phyloP scores from a whole-genome alignment of 1,140 invertebrate genomes.

The Dinothrombium tinctorium region DNA sequence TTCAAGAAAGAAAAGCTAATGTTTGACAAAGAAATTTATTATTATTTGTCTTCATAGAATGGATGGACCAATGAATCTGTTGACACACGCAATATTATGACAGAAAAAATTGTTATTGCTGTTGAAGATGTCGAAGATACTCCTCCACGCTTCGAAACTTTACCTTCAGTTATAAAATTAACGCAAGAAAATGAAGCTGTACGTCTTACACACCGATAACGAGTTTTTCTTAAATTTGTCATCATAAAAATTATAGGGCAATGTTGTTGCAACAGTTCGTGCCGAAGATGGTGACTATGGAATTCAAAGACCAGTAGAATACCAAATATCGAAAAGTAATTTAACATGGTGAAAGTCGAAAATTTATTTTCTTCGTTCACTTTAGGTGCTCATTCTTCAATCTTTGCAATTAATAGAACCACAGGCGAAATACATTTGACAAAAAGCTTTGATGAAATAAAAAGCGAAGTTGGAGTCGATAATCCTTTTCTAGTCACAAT shows the following conservation, averaged over 20 bases:
- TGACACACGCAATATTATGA: constrained; percentile 60
- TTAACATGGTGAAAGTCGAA: not conserved
- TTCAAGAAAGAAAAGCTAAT: too few relatives aligned
- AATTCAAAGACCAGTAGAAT: constrained; percentile 49
- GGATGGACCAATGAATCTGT: constrained; percentile 49
- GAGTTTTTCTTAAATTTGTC: not conserved
- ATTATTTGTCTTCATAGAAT: constrained; percentile 47
- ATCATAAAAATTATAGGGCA: constrained; percentile 26
- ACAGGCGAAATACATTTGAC: constrained; percentile 1
- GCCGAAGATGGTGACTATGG: constrained; percentile 74
- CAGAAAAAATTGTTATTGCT: constrained; percentile 46
- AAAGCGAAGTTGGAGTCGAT: constrained; percentile 42
- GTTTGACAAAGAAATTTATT: too few relatives aligned
- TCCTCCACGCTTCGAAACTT: constrained; percentile 49
- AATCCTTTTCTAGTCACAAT: constrained; percentile 54
- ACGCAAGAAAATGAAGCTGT: constrained; percentile 28
- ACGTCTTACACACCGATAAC: constrained; percentile 6
- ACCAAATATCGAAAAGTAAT: constrained; percentile 29
- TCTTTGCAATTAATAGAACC: constrained; percentile 2
- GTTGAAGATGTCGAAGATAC: constrained; percentile 64
- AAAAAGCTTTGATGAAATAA: constrained; percentile 32
- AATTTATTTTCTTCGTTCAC: not conserved
- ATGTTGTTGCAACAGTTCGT: constrained; percentile 37
- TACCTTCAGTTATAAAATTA: constrained; percentile 48
- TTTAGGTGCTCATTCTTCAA: not conserved